phyloP scores from a whole-genome alignment of 2,888 invertebrate species.

The Dolichopus griseipennis region DNA sequence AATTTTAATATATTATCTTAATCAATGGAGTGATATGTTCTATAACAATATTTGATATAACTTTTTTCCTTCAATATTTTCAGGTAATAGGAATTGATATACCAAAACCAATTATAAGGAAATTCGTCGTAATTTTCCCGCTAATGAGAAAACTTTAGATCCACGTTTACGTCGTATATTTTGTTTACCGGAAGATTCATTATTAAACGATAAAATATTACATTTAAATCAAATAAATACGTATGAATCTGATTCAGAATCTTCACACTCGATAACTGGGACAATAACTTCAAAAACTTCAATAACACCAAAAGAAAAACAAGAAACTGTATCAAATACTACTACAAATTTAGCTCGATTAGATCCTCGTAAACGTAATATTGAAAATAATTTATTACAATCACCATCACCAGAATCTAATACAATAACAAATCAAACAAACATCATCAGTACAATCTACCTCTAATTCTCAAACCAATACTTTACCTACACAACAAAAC shows the following conservation, averaged over 20 bases:
- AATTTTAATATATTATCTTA: too few species aligned
- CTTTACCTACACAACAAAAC: conserved; percentile 36
- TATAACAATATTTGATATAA: conserved; percentile 15
- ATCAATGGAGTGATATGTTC: conserved; percentile 9
- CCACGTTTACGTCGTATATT: conserved; percentile 62
- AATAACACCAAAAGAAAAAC: not conserved
- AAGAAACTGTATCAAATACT: not conserved
- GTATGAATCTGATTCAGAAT: conserved; percentile 7
- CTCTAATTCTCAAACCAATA: not conserved
- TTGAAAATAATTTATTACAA: not conserved
- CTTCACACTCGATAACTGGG: not conserved
- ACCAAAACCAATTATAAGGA: conserved; percentile 66
- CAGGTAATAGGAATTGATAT: conserved; percentile 50
- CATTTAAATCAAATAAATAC: not conserved
- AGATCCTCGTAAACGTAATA: not conserved
- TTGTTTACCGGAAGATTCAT: conserved; percentile 48
- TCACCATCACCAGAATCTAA: not conserved
- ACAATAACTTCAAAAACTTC: not conserved
- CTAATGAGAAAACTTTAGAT: conserved; percentile 60
- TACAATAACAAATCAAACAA: conserved; percentile 8
- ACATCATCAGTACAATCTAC: not conserved
- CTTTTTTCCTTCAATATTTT: not conserved
- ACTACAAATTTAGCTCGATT: not conserved
- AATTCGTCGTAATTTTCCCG: conserved; percentile 60
- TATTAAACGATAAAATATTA: conserved; percentile 25